These are phyloP conservation scores for Timema cristinae DNA, from an alignment of 2,888 invertebrate genomes.

Conservation along the genomic window DNA sequence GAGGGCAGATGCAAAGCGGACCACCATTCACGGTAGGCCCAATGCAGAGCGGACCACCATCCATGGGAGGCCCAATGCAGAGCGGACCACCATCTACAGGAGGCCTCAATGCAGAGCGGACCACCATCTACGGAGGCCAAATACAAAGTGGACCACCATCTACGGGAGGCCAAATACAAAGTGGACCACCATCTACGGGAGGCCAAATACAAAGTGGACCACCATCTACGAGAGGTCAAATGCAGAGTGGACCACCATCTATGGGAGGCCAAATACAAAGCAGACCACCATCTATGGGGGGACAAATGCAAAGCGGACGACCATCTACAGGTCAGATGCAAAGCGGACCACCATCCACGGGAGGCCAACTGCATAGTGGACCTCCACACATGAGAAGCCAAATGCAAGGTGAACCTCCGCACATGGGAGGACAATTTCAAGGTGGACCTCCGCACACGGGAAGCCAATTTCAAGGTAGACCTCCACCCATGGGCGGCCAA, in stretches of 20 bases:
- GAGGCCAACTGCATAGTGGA: constrained; percentile 19
- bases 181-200: background rate
- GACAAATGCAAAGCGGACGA: constrained; percentile 25
- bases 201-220: constrained; percentile 10
- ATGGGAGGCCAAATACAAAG: constrained; percentile 24
- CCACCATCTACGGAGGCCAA: constrained; percentile 1
- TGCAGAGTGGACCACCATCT: constrained; percentile 13
- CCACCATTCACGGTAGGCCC: too few relatives aligned
- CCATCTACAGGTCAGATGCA: too few relatives aligned
- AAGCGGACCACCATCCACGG: background rate
- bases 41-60: too few relatives aligned
- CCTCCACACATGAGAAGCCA: background rate
- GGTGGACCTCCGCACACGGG: constrained; percentile 26
- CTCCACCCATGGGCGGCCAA: constrained; percentile 8
- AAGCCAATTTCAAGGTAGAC: constrained; percentile 23
- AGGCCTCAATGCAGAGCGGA: too few relatives aligned
- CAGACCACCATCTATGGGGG: constrained; percentile 31
- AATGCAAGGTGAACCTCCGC: constrained; percentile 5
- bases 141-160: constrained; percentile 11
- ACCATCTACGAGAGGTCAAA: constrained; percentile 1
- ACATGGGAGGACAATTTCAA: constrained; percentile 1
- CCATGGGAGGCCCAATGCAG: too few relatives aligned
- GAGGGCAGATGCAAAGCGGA: too few relatives aligned
- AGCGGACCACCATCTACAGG: too few relatives aligned
- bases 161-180: background rate